phyloP scores from a whole-genome alignment of 2,888 invertebrate species.

The Hyppa rectilinea region DNA sequence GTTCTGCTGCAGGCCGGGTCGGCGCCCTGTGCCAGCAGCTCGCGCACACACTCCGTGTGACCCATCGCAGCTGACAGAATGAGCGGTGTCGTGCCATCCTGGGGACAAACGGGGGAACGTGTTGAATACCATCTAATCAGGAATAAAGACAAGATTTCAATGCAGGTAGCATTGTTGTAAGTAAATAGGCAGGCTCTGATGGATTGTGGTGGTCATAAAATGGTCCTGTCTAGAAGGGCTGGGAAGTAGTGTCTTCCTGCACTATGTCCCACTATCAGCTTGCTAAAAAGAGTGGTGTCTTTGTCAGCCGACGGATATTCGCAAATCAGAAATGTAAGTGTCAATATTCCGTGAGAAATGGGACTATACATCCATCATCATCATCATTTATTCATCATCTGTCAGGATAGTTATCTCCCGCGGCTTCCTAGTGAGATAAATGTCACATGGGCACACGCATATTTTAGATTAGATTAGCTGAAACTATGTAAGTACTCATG shows the following conservation, averaged over 20 bases:
- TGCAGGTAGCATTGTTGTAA: not conserved
- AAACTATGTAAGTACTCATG: constrained; percentile 3
- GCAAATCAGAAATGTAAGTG: not conserved
- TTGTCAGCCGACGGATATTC: not conserved
- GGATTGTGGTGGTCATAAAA: not conserved
- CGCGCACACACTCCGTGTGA: constrained; percentile 96
- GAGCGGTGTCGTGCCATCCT: constrained; percentile 98
- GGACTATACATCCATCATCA: not conserved
- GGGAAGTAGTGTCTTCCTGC: not conserved
- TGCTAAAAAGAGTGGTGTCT: not conserved
- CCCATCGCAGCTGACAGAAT: constrained; percentile 98
- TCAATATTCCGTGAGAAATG: not conserved
- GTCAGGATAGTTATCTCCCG: constrained; percentile 23
- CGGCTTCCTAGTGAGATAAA: constrained; percentile 18
- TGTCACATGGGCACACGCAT: constrained; percentile 24
- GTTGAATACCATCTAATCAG: not conserved
- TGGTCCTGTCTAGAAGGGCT: not conserved
- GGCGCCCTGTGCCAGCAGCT: constrained; percentile 97
- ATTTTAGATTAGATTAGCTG: constrained; percentile 53
- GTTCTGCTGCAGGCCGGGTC: constrained; percentile 96
- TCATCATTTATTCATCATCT: no score
- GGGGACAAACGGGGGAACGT: constrained; percentile 64
- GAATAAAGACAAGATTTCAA: not conserved
- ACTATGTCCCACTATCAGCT: not conserved
- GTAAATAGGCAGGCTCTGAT: not conserved